phyloP scores from a whole-genome alignment of 1,140 invertebrate species.

The Saccostrea echinata region DNA sequence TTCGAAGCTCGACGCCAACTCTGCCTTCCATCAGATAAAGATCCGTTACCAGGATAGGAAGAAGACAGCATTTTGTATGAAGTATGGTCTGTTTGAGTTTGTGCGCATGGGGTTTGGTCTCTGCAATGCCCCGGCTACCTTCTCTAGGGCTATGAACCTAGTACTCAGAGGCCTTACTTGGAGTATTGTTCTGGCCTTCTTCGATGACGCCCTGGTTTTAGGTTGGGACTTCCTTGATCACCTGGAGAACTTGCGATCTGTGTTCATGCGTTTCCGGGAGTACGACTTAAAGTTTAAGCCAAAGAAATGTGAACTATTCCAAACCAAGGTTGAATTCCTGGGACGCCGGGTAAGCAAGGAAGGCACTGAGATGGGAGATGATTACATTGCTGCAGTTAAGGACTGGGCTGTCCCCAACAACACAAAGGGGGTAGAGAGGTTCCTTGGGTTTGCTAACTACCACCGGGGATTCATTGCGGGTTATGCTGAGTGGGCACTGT shows the following conservation, averaged over 20 bases:
- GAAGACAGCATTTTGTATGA: too few relatives aligned
- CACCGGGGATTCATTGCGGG: constrained; percentile 21
- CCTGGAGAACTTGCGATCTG: background rate
- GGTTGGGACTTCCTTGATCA: background rate
- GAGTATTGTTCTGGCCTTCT: constrained; percentile 19
- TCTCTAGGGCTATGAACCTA: background rate
- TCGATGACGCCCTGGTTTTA: constrained; percentile 16
- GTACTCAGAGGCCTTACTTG: constrained; percentile 12
- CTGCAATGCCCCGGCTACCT: constrained; percentile 31
- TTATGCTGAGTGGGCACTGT: background rate
- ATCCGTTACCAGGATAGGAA: background rate
- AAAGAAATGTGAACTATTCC: constrained; percentile 65
- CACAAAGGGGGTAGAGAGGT: constrained; percentile 65
- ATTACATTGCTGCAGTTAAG: constrained; percentile 70
- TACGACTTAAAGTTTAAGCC: background rate
- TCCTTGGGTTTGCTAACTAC: constrained; percentile 65
- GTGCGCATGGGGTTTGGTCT: background rate
- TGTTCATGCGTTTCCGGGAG: background rate
- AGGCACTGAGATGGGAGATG: constrained; percentile 59
- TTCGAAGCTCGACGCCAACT: background rate
- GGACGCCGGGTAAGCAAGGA: constrained; percentile 69
- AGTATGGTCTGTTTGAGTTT: too few relatives aligned
- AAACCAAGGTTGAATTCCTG: constrained; percentile 62
- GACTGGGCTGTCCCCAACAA: constrained; percentile 68
- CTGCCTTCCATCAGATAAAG: background rate